phyloP scores from a whole-genome alignment of 35 echinoderm and acorn worm species.

The Nesometra sesokonis region DNA sequence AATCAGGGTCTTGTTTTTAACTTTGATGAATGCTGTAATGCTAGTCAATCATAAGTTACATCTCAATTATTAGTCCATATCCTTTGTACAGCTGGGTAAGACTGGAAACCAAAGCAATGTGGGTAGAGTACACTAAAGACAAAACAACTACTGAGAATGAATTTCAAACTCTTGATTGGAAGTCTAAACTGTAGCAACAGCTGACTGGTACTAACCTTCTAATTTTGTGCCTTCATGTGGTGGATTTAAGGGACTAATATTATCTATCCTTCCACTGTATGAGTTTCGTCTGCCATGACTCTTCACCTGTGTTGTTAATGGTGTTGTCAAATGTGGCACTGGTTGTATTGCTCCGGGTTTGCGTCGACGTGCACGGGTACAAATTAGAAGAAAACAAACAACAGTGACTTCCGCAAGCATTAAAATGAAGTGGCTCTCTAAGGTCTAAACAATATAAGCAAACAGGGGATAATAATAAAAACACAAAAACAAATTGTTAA shows the following conservation, averaged over 20 bases:
- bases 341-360: neutral
- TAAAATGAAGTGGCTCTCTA: slow-evolving; percentile 68
- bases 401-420: slow-evolving; percentile 64
- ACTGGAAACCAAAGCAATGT: too few species aligned
- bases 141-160: too few species aligned
- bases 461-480: too few species aligned
- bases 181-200: too few species aligned
- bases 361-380: neutral
- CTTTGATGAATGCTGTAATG: too few species aligned
- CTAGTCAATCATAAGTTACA: too few species aligned
- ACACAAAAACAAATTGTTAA: too few species aligned
- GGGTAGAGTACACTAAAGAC: too few species aligned
- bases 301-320: neutral
- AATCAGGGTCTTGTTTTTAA: too few species aligned
- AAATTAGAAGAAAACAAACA: slow-evolving; percentile 23
- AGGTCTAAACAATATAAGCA: slow-evolving; percentile 33
- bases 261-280: neutral
- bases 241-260: neutral
- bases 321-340: neutral
- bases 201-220: neutral
- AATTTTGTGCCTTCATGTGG: neutral
- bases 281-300: neutral
- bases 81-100: too few species aligned
- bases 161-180: too few species aligned
- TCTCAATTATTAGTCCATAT: too few species aligned